These are phyloP conservation scores for Mobula birostris DNA, from an alignment of 2,113 vertebrate genomes.

Conservation along the genomic window DNA sequence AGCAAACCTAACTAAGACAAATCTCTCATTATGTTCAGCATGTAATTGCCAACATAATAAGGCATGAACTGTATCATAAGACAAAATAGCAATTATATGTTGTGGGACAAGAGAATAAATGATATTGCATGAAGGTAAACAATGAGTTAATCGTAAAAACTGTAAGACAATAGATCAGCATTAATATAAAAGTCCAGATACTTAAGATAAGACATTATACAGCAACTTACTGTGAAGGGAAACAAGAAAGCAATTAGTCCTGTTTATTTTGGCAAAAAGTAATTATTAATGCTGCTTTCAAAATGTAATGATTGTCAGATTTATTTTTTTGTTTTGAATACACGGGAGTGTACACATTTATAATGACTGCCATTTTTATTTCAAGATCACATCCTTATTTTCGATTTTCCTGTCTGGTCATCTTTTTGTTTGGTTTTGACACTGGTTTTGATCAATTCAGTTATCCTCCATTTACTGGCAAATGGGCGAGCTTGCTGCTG, in stretches of 20 bases:
- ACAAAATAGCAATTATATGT: neutral
- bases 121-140: neutral
- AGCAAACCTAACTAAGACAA: no score
- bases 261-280: neutral
- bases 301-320: neutral
- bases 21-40: no score
- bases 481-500: neutral
- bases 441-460: neutral
- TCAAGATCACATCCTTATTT: neutral
- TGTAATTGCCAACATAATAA: neutral
- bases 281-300: neutral
- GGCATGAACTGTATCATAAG: neutral
- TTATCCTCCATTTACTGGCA: no score
- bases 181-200: neutral
- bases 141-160: neutral
- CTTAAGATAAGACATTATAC: neutral
- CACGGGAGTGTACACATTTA: neutral
- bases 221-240: neutral
- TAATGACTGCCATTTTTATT: neutral
- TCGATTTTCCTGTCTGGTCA: neutral
- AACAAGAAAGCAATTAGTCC: neutral
- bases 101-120: no score
- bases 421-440: neutral
- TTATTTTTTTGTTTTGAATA: neutral
- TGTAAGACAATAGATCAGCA: neutral